Percentiles rank a stretch among this genome's conserved stretches.
These are phyloP conservation scores for Escarpia spicata DNA, from an alignment of 2,888 invertebrate species.

Conservation along the genomic window DNA sequence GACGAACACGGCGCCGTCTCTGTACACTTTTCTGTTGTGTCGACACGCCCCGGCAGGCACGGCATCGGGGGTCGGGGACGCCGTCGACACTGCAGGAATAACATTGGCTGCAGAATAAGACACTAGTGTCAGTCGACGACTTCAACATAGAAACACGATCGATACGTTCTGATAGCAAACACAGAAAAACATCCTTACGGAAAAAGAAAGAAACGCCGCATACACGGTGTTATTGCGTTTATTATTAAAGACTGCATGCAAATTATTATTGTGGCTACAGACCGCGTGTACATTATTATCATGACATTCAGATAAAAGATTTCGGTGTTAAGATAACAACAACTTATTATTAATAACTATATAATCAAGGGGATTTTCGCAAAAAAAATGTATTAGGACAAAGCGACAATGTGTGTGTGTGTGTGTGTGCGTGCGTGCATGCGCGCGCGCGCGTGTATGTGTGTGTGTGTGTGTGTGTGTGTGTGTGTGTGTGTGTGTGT, in stretches of 20 bases:
- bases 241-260: too few relatives aligned
- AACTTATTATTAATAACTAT: too few relatives aligned
- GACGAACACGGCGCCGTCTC: constrained; percentile 64
- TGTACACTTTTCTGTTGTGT: constrained; percentile 60
- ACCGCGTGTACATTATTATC: too few relatives aligned
- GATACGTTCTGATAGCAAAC: not conserved
- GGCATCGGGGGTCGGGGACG: not conserved
- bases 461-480: not conserved
- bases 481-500: too few relatives aligned
- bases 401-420: not conserved
- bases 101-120: not conserved
- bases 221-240: too few relatives aligned
- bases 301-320: too few relatives aligned
- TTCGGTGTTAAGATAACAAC: too few relatives aligned
- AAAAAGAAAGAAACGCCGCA: too few relatives aligned
- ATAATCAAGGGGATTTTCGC: too few relatives aligned
- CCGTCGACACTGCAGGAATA: not conserved
- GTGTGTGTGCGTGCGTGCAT: not conserved
- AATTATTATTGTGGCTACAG: too few relatives aligned
- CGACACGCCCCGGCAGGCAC: constrained; percentile 48
- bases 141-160: not conserved
- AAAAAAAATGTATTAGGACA: too few relatives aligned
- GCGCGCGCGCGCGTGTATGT: not conserved
- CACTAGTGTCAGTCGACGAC: not conserved
- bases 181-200: not conserved